Conservation (phyloP, 1,140 invertebrate species). For the Ladona fulva region DNA sequence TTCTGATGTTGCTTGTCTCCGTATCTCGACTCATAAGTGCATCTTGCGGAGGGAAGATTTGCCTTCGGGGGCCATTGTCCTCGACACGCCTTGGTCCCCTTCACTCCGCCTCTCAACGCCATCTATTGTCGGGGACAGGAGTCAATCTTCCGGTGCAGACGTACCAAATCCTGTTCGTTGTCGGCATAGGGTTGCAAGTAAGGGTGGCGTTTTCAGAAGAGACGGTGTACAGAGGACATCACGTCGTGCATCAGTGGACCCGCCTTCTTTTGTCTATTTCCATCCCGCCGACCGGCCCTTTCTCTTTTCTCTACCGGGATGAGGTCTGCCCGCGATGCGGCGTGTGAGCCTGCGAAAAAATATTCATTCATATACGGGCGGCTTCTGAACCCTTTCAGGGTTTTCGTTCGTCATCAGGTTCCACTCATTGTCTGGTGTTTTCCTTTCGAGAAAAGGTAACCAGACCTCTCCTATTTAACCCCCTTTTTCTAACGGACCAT, state of each 20-base stretch:
- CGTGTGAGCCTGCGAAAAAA: not conserved
- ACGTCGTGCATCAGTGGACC: not conserved
- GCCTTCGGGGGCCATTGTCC: too few relatives aligned
- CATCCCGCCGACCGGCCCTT: not conserved
- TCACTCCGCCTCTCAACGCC: not conserved
- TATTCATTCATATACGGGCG: not conserved
- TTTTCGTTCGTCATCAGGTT: not conserved
- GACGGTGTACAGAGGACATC: not conserved
- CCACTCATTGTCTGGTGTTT: not conserved
- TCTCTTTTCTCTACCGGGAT: not conserved
- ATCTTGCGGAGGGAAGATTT: too few relatives aligned
- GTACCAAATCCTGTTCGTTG: not conserved
- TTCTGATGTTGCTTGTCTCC: too few relatives aligned
- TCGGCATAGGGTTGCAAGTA: not conserved
- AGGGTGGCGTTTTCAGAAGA: not conserved
- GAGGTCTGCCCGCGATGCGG: not conserved
- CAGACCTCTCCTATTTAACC: not conserved
- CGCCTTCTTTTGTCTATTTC: not conserved
- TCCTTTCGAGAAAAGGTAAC: not conserved
- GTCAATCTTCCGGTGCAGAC: slow-evolving; percentile 6
- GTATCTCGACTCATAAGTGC: too few relatives aligned
- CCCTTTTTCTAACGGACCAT: not conserved
- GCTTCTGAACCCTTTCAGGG: not conserved
- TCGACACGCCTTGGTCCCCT: not conserved
- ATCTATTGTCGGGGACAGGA: not conserved